phyloP scores from a whole-genome alignment of 1,140 invertebrate genomes.

The Venturia canescens region DNA sequence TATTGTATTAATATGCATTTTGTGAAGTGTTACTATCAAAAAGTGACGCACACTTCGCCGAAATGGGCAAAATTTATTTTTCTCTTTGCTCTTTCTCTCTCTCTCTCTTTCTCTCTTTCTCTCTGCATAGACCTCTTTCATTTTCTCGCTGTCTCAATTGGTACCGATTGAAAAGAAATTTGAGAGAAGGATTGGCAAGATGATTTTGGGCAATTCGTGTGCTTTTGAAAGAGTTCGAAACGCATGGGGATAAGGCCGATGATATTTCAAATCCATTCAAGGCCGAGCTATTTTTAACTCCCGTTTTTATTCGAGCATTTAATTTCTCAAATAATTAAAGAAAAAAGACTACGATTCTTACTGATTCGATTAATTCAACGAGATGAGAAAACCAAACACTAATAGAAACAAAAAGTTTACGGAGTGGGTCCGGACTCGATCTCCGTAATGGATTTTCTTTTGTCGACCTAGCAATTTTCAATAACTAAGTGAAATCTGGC shows the following conservation, averaged over 20 bases:
- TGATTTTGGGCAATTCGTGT: neutral
- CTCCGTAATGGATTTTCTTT: slow-evolving; percentile 9
- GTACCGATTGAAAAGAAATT: slow-evolving; percentile 45
- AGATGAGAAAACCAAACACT: slow-evolving; percentile 35
- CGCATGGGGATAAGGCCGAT: slow-evolving; percentile 39
- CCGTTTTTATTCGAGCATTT: slow-evolving; percentile 73
- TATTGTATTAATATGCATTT: slow-evolving; percentile 48
- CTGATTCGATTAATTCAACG: slow-evolving; percentile 28
- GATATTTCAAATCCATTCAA: slow-evolving; percentile 63
- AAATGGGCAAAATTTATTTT: slow-evolving; percentile 44
- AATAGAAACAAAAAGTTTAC: slow-evolving; percentile 31
- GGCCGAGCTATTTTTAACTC: slow-evolving; percentile 61
- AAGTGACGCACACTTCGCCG: slow-evolving; percentile 42
- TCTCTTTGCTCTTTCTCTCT: slow-evolving; percentile 17
- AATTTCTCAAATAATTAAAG: slow-evolving; percentile 57
- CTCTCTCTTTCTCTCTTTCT: slow-evolving; percentile 8
- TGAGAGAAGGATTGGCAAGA: neutral
- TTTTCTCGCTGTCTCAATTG: neutral
- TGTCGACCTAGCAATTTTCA: too few species aligned
- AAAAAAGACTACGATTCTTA: slow-evolving; percentile 45
- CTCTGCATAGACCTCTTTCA: too few species aligned
- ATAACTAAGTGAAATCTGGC: too few species aligned
- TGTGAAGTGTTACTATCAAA: slow-evolving; percentile 24
- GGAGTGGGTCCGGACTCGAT: slow-evolving; percentile 65
- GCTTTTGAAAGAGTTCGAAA: neutral